These are phyloP conservation scores for Ryuthela nishihirai DNA, from an alignment of 2,888 invertebrate genomes.

Conservation along the genomic window DNA sequence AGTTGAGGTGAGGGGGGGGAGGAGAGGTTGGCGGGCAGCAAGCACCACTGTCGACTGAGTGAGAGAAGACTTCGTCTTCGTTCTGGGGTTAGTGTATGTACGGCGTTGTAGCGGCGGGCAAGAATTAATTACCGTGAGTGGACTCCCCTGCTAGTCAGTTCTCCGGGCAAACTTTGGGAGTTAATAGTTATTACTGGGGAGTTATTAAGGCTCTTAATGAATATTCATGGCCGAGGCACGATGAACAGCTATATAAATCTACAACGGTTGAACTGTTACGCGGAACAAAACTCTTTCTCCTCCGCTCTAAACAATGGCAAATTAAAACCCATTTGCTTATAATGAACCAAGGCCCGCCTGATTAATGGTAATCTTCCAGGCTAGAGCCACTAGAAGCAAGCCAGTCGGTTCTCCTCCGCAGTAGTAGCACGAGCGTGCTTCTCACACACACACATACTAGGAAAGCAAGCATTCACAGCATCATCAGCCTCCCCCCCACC, in stretches of 20 bases:
- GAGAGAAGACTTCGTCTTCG: too few relatives aligned
- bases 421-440: not conserved
- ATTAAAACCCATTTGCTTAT: constrained; percentile 40
- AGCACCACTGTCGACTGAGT: too few relatives aligned
- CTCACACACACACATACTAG: not conserved
- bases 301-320: constrained; percentile 36
- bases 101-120: too few relatives aligned
- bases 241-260: constrained; percentile 39
- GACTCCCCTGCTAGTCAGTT: constrained; percentile 11
- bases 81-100: too few relatives aligned
- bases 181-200: constrained; percentile 41
- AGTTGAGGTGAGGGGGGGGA: not conserved
- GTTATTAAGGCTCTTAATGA: constrained; percentile 41
- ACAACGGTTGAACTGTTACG: constrained; percentile 35
- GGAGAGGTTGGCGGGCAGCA: not conserved
- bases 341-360: constrained; percentile 34
- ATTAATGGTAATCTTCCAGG: constrained; percentile 37
- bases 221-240: constrained; percentile 38
- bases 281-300: constrained; percentile 29
- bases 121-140: constrained; percentile 38
- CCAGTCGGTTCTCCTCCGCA: constrained; percentile 27
- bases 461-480: constrained; percentile 3
- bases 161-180: constrained; percentile 36
- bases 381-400: constrained; percentile 6
- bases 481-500: constrained; percentile 2